These are phyloP conservation scores for Tichodroma muraria DNA, from an alignment of 2,113 vertebrate species.

Conservation along the genomic window DNA sequence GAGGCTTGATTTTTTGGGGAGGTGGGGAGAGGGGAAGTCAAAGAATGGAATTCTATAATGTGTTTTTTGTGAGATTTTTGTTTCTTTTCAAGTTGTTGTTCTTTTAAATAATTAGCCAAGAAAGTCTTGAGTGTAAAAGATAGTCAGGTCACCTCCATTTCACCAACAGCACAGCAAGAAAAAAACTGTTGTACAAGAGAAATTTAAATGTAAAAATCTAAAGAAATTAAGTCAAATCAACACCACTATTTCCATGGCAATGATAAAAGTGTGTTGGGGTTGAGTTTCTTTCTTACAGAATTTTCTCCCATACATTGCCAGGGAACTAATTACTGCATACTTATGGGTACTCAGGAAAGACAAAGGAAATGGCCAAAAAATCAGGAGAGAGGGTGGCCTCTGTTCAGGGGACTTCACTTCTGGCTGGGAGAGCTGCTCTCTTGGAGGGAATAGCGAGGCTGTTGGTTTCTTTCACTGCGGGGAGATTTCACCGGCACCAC, in stretches of 20 bases:
- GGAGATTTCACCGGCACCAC: too few relatives aligned
- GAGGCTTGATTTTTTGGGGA: not conserved
- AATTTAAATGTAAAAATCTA: not conserved
- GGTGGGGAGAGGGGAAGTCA: accelerated
- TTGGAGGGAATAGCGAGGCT: too few relatives aligned
- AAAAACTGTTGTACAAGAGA: not conserved
- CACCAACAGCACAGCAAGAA: not conserved
- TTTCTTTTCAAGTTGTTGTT: not conserved
- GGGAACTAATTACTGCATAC: too few relatives aligned
- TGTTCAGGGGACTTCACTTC: too few relatives aligned
- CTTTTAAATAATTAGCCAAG: not conserved
- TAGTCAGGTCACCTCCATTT: not conserved
- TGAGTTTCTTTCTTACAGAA: too few relatives aligned
- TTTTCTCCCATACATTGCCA: too few relatives aligned
- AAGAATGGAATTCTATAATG: not conserved
- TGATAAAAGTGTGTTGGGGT: too few relatives aligned
- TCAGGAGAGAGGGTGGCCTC: too few relatives aligned
- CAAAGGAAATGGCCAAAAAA: too few relatives aligned
- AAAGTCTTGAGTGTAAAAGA: not conserved
- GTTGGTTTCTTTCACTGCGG: too few relatives aligned
- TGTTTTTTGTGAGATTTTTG: not conserved
- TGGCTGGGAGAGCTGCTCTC: too few relatives aligned
- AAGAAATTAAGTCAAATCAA: not conserved
- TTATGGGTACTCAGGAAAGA: too few relatives aligned
- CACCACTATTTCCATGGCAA: not conserved